Conservation (phyloP, 2,113 vertebrate species). For the Athene noctua region DNA sequence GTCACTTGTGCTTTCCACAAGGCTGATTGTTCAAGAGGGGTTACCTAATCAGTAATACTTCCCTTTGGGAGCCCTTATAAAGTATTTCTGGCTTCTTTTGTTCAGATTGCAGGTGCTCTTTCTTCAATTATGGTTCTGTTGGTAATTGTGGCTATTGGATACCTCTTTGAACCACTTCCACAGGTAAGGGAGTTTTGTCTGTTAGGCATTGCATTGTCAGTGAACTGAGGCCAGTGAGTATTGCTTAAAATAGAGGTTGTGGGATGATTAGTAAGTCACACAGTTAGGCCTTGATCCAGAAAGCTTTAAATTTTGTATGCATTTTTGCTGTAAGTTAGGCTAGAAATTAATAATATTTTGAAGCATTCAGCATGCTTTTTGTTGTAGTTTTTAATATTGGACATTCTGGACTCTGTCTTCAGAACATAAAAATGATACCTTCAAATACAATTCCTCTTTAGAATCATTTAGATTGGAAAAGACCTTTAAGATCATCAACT, state of each 20-base stretch:
- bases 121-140: slow-evolving; percentile 89
- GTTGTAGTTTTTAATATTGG: not conserved
- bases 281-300: not conserved
- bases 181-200: slow-evolving; percentile 77
- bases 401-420: not conserved
- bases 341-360: not conserved
- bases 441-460: not conserved
- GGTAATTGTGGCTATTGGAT: slow-evolving; percentile 91
- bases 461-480: not conserved
- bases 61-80: not conserved
- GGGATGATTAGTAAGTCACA: not conserved
- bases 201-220: not conserved
- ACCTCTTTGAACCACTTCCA: slow-evolving; percentile 91
- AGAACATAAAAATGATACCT: not conserved
- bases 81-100: not conserved
- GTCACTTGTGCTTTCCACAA: not conserved
- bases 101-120: slow-evolving; percentile 89
- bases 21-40: no score
- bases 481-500: not conserved
- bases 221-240: not conserved
- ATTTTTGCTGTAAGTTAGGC: not conserved
- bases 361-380: not conserved
- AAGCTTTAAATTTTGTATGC: not conserved
- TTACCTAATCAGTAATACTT: not conserved
- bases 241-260: not conserved